Base-by-base conservation (phyloP, 2,113 vertebrate species). In the Dendropsophus ebraccatus region DNA sequence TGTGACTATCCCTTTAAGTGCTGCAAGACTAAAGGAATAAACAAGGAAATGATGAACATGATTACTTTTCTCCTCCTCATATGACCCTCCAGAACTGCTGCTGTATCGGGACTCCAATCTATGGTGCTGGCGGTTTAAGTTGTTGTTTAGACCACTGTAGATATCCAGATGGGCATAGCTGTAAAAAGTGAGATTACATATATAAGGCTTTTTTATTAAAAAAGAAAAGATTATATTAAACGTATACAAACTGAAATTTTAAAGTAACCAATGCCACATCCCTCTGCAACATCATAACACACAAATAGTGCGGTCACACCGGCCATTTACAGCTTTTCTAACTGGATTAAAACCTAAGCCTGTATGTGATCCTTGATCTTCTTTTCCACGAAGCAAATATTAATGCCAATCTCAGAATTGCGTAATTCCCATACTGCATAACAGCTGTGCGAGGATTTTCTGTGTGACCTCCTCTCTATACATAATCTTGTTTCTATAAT, bases 31-130 rank as follows among this genome's bases (percentile, higher is more conserved):
- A 65, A 65, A 30, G 60, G 25, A 11, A 41, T 41, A 41, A 41
- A 13, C 47, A 49, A 70, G 19, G 16, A 69, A 35, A 30, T 69
- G 10, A 69, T 5, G 0, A 41, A 1, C 4, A 49, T 12, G 37
- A 65, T 93, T 95, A 99, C 98, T 96, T 94, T 99, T 99, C 91
- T 99, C 98, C 87, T 99, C 98, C 90, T 99, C 98, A 2, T 99
- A 99, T 23, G 98, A 99, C 80, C 98, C 98, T 91, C 98, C 98
- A 65, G 98, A 99, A 92, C 98, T 99, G 96, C 97, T 99, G 90
- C 98, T 99, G 92, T 99, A 99, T 76, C 98, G 97, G 80, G 98
- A 99, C 78, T 99, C 98, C 88, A 99, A 94, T 21, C 98, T 96
- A 91, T 99, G 98, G 89, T 99, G 98, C 73, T 99, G 98, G 7